Evolutionary conservation across 2,888 invertebrate species (phyloP).

Genomic region (Syrphus vitripennis): DNA sequence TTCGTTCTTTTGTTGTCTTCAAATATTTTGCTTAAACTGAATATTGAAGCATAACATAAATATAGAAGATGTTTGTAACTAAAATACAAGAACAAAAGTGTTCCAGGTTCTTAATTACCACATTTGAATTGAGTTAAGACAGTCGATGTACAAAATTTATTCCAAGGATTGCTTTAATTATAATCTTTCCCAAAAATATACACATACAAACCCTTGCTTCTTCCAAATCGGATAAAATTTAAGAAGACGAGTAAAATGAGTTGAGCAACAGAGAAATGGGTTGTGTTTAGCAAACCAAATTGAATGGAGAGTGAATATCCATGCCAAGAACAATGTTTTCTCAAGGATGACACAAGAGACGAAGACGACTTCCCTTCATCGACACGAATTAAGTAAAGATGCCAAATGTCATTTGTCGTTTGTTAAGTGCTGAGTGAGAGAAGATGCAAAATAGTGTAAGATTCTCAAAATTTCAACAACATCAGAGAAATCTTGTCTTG

Average conservation of each 20-base stretch:
- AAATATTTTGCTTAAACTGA: conserved; percentile 21
- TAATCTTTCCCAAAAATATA: conserved; percentile 45
- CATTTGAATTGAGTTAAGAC: conserved; percentile 29
- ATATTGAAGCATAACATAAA: conserved; percentile 19
- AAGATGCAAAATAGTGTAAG: conserved; percentile 41
- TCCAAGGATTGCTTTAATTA: conserved; percentile 64
- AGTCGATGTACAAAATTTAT: conserved; percentile 19
- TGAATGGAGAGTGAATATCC: conserved; percentile 11
- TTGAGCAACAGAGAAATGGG: background rate
- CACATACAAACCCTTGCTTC: background rate
- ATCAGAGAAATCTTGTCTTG: conserved; percentile 23
- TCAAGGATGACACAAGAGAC: background rate
- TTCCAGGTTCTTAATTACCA: conserved; percentile 59
- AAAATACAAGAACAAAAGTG: background rate
- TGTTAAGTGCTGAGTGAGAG: background rate
- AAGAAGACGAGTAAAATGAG: background rate
- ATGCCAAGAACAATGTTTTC: background rate
- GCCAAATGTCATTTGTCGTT: conserved; percentile 37
- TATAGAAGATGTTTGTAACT: background rate
- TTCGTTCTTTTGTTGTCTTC: conserved; percentile 32
- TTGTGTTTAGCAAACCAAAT: background rate
- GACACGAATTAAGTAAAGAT: conserved; percentile 15
- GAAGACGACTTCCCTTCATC: background rate
- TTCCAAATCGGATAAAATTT: conserved; percentile 53
- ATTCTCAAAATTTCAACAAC: conserved; percentile 47